Evolutionary conservation across 2,888 invertebrate genomes (phyloP), one percentile per base, ranked within the genome.

Genomic region (Apotomis turbidana): DNA sequence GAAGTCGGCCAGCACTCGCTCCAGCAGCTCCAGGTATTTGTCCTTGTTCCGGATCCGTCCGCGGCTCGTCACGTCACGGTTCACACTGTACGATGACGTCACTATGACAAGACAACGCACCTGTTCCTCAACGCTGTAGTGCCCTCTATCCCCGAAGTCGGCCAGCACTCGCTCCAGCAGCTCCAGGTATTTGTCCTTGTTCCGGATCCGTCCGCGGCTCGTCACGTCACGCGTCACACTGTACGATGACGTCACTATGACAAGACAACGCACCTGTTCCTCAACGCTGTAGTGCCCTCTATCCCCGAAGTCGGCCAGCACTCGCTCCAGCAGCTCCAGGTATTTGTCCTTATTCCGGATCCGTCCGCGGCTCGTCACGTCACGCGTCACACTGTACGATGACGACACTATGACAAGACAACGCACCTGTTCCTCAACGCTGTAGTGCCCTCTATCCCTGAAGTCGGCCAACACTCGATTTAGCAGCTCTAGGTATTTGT

Each of bases 391-490:
- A 5, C 81, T 75, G 55, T 79, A 77, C 0, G 81, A 77, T 0
- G 80, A 70, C 1, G 70, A 60, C 0, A 27, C 27, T 27, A 27
- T 27, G 27, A 27, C 27, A 27, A 27, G 27, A 27, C 6, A 41
- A 41, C 5, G 41, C 4, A 86, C 87, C 82, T 86, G 86, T n/a
- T 86, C 85, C 4, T 80, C 81, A 0, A 86, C 79, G 38, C 68
- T 77, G 52, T 85, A 85, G 0, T 0, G 0, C 0, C 77, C 76
- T 27, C 79, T 81, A 0, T 58, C n/a, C 3, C 62, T 60, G 5
- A 74, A 75, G 12, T 74, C 75, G 0, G 3, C 55, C 64, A 81
- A 83, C 6, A 80, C 74, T 0, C 76, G 74, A 0, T 77, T 75
- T n/a, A 86, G 59, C 3, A 85, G 62, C 9, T 75, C 69, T 0